Percentiles rank a stretch among this genome's conserved stretches.
These are phyloP conservation scores for Nyctalus aviator DNA, from an alignment of 2,797 vertebrate genomes.

Conservation along the genomic window DNA sequence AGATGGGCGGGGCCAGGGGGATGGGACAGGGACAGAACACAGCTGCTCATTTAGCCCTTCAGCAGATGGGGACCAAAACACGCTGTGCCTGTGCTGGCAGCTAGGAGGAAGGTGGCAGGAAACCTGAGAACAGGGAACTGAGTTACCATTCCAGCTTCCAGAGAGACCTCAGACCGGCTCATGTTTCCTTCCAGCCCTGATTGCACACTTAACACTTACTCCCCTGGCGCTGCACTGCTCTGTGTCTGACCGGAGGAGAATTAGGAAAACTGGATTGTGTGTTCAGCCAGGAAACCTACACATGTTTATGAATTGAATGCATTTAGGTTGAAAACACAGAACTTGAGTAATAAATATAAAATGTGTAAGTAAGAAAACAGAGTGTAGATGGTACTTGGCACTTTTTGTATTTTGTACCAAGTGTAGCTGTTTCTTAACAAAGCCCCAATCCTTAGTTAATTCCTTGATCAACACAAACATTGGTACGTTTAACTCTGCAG, in stretches of 20 bases:
- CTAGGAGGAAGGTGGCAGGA: slow-evolving; percentile 63
- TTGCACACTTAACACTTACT: neutral
- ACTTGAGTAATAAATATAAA: neutral
- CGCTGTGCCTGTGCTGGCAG: neutral
- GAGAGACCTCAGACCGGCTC: slow-evolving; percentile 10
- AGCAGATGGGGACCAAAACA: neutral
- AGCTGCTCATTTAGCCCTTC: slow-evolving; percentile 45
- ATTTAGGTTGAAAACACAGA: neutral
- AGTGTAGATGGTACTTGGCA: neutral
- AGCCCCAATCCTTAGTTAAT: neutral
- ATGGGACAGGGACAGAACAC: neutral
- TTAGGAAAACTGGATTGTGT: neutral
- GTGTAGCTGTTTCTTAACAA: neutral
- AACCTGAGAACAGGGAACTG: slow-evolving; percentile 61
- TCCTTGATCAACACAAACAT: neutral
- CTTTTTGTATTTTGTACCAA: neutral
- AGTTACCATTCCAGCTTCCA: slow-evolving; percentile 17
- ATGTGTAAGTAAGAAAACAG: neutral
- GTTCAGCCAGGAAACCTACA: neutral
- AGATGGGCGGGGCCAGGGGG: accelerated
- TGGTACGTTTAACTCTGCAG: neutral
- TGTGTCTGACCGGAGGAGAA: neutral
- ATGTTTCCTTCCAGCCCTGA: neutral
- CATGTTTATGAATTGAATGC: neutral
- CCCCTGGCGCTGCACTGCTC: neutral